These are phyloP conservation scores for Leptoclinus maculatus DNA, from an alignment of 2,797 vertebrate genomes.

Conservation along the genomic window DNA sequence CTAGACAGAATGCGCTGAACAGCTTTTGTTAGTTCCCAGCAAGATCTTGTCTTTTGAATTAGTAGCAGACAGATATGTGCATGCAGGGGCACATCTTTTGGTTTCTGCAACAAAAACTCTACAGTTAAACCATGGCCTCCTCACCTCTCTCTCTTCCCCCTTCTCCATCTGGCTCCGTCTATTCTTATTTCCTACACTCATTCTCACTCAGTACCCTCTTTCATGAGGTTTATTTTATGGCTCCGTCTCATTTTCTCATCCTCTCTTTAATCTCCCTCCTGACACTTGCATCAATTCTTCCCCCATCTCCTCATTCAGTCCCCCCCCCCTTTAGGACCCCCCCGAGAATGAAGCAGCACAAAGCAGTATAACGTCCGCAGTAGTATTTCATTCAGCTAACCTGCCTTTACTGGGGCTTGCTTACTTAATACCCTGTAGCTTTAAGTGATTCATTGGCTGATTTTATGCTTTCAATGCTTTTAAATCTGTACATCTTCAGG, in stretches of 20 bases:
- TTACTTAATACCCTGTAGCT: background rate
- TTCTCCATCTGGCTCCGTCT: background rate
- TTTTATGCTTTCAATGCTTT: too few species aligned
- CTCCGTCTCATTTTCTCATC: too few species aligned
- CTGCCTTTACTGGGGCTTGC: background rate
- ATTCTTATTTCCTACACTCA: background rate
- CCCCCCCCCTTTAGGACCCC: too few species aligned
- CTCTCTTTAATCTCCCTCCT: too few species aligned
- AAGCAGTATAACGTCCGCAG: background rate
- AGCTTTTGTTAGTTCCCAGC: background rate
- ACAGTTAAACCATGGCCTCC: background rate
- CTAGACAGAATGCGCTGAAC: too few species aligned
- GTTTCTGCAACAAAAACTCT: background rate
- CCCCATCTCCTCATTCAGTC: too few species aligned
- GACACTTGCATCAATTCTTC: too few species aligned
- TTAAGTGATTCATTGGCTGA: background rate
- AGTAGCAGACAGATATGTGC: background rate
- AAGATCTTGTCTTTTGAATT: background rate
- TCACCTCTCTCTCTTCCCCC: background rate
- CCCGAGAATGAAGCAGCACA: background rate
- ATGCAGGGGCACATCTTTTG: background rate
- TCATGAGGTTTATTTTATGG: too few species aligned
- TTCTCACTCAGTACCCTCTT: background rate
- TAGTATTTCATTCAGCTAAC: background rate
- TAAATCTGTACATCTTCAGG: too few species aligned